A percentile compares a stretch with the other conserved stretches of the same genome.
phyloP scores from a whole-genome alignment of 2,797 vertebrate genomes.

The Microcaecilia unicolor region DNA sequence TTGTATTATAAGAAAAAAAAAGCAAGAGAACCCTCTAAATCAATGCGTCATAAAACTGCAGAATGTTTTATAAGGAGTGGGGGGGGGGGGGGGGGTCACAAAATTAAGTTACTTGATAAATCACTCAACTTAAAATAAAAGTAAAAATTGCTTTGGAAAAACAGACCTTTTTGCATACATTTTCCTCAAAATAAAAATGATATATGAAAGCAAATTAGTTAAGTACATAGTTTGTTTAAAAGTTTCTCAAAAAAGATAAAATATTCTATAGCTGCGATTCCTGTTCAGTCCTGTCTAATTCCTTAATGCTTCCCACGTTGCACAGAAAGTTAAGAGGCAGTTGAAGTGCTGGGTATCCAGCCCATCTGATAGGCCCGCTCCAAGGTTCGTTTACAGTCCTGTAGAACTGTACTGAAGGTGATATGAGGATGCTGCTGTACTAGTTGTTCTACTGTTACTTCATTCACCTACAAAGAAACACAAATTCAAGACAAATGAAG shows the following conservation, averaged over 20 bases:
- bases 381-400: conserved; percentile 97
- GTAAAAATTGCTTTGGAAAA: conserved; percentile 17
- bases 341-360: conserved; percentile 89
- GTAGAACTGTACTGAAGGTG: conserved; percentile 96
- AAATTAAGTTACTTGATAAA: too few species aligned
- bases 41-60: too few species aligned
- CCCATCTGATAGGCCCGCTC: conserved; percentile 98
- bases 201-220: conserved; percentile 6
- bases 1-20: conserved; percentile 22
- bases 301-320: not conserved
- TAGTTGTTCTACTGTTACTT: conserved; percentile 90
- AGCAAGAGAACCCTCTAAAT: too few species aligned
- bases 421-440: conserved; percentile 94
- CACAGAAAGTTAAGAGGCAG: conserved; percentile 64
- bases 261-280: conserved; percentile 22
- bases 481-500: conserved; percentile 22
- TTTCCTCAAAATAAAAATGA: conserved; percentile 13
- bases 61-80: too few species aligned
- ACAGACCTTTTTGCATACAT: conserved; percentile 8
- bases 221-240: conserved; percentile 14
- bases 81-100: too few species aligned
- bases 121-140: conserved; percentile 7
- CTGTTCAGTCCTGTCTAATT: conserved; percentile 19
- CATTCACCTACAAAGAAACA: conserved; percentile 72
- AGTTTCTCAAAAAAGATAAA: conserved; percentile 8